Base-by-base conservation (phyloP, 2,113 vertebrate species). In the Hippocampus mohnikei region DNA sequence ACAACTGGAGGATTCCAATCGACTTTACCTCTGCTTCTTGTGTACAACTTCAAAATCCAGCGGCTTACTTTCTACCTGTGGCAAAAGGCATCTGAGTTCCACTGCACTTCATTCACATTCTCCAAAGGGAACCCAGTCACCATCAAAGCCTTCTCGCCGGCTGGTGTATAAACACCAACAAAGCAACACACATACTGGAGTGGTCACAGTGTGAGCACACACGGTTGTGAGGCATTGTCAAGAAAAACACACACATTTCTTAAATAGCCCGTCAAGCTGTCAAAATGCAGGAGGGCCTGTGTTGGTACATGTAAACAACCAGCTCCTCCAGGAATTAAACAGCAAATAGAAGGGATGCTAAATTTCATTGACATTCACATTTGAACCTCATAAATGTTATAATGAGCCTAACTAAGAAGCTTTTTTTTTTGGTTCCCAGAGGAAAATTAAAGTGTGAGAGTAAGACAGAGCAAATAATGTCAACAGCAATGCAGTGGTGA, bases 221-320 rank as follows among this genome's bases (percentile, higher is more conserved):
- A 10, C 59, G 37, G 5, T 16, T 60, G 29, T 61, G 29, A 42
- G 40, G 61, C 20, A 25, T 4, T 40, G 55, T 29, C 21, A 50
- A 25, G 15, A 64, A 37, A 59, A 50, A n/a, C 46, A 64, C 8
- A 64, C 66, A 44, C 56, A 73, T 67, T 56, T 42, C 53, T 59
- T 27, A 64, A 74, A 50, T 42, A 64, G 56, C 13, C 64, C 29
- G 46, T 18, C 25, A 66, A 66, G 8, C 50, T 33, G 44, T 66
- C 25, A 27, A 52, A 53, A 66, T 46, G 27, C 21, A 33, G 61
- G 5, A 2, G 55, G n/a, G 29, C 25, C 48, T 58, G 40, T 15
- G 42, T 27, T 61, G 37, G 15, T 7, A 33, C 1, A 20, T 8
- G 9, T 70, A 33, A 58, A 12, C 48, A 16, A 73, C 3, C 25